These are phyloP conservation scores for Punctoribates punctum DNA, from an alignment of 2,888 invertebrate species.

Conservation along the genomic window DNA sequence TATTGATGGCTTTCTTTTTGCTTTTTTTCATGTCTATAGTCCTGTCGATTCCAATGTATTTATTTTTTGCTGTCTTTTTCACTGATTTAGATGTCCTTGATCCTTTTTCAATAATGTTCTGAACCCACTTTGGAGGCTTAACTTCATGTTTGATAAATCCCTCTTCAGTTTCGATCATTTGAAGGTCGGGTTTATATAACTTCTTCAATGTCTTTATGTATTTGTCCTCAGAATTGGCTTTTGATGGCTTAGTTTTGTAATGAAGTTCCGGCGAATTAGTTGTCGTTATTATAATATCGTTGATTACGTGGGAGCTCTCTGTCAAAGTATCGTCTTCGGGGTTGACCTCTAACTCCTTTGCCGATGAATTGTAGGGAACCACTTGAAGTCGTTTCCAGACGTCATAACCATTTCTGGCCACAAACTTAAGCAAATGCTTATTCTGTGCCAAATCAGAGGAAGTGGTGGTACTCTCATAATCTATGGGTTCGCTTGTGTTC, in stretches of 20 bases:
- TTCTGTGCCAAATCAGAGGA: neutral
- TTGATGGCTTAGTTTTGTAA: neutral
- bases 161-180: slow-evolving; percentile 13
- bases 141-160: neutral
- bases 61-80: neutral
- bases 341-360: neutral
- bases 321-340: neutral
- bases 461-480: neutral
- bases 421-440: neutral
- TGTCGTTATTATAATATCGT: neutral
- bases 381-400: slow-evolving; percentile 1
- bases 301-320: neutral
- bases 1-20: no score
- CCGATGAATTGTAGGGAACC: neutral
- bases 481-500: neutral
- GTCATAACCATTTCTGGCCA: slow-evolving; percentile 23
- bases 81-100: neutral
- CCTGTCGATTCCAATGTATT: neutral
- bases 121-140: neutral
- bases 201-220: neutral
- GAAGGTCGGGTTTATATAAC: neutral
- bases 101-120: neutral
- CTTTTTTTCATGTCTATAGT: no score
- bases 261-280: neutral
- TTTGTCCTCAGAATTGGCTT: neutral